Conservation (phyloP, 1,140 invertebrate species). For the Bombus impatiens region DNA sequence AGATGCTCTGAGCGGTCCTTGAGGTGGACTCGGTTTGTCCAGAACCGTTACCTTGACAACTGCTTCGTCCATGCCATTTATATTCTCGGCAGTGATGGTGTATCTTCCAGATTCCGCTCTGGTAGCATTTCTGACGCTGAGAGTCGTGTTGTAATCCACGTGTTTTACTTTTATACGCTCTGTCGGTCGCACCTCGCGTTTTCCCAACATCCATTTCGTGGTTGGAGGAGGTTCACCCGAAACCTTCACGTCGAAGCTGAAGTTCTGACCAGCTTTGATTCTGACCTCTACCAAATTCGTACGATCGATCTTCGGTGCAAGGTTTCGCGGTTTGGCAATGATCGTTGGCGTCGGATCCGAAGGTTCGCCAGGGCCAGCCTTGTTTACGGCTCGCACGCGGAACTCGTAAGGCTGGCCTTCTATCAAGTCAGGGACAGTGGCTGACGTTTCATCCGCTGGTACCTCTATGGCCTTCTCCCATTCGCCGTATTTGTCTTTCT, state of each 20-base stretch:
- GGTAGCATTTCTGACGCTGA: slow-evolving; percentile 92
- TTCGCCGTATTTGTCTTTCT: slow-evolving; percentile 96
- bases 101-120: slow-evolving; percentile 95
- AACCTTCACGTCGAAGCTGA: slow-evolving; percentile 91
- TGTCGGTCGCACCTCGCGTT: slow-evolving; percentile 87
- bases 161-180: slow-evolving; percentile 90
- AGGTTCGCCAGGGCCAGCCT: slow-evolving; percentile 95
- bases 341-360: slow-evolving; percentile 94
- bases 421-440: slow-evolving; percentile 93
- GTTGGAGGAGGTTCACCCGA: slow-evolving; percentile 94
- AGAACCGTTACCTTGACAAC: slow-evolving; percentile 96
- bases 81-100: slow-evolving; percentile 95
- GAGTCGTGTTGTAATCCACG: slow-evolving; percentile 94
- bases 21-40: slow-evolving; percentile 94
- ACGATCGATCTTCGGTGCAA: slow-evolving; percentile 93
- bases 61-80: slow-evolving; percentile 95
- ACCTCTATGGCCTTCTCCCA: slow-evolving; percentile 96
- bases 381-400: slow-evolving; percentile 95
- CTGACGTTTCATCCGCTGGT: slow-evolving; percentile 90
- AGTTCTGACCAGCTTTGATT: slow-evolving; percentile 95
- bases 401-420: slow-evolving; percentile 96
- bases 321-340: slow-evolving; percentile 93
- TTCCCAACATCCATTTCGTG: slow-evolving; percentile 92
- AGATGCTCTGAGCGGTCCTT: slow-evolving; percentile 93
- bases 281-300: slow-evolving; percentile 92